Conservation (phyloP, 1,140 invertebrate species). For the Macrobrachium nipponense region DNA sequence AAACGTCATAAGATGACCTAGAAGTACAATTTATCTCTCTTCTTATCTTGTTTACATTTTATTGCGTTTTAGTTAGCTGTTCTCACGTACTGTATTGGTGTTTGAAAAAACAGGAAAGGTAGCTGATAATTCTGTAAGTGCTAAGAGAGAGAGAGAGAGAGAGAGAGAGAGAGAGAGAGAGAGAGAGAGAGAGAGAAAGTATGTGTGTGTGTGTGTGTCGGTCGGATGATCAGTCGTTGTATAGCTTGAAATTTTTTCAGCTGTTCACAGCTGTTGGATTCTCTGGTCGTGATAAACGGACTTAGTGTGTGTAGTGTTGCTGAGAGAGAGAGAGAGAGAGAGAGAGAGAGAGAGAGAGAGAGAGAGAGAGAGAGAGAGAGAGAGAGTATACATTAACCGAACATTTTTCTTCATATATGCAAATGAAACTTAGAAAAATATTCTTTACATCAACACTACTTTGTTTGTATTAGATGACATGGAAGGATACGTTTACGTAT, state of each 20-base stretch:
- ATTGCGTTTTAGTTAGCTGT: too few relatives aligned
- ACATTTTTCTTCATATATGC: too few relatives aligned
- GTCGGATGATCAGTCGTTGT: background rate
- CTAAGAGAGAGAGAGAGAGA: constrained; percentile 12
- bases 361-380: background rate
- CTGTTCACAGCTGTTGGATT: background rate
- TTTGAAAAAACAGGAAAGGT: background rate
- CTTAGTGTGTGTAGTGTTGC: background rate
- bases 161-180: constrained; percentile 18
- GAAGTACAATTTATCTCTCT: too few relatives aligned
- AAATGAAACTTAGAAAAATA: too few relatives aligned
- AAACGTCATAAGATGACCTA: background rate
- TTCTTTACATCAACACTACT: too few relatives aligned
- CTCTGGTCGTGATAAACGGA: background rate
- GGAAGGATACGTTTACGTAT: too few relatives aligned
- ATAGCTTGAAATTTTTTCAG: background rate
- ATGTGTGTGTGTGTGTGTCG: too few relatives aligned
- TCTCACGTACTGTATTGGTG: background rate
- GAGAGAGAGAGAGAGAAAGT: constrained; percentile 1
- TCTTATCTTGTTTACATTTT: too few relatives aligned
- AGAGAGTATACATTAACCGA: too few relatives aligned
- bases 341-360: background rate
- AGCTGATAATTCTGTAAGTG: background rate
- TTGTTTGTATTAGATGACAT: too few relatives aligned
- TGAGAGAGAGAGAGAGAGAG: background rate